phyloP scores from a whole-genome alignment of 2,888 invertebrate species.

The Ellobium chinense region DNA sequence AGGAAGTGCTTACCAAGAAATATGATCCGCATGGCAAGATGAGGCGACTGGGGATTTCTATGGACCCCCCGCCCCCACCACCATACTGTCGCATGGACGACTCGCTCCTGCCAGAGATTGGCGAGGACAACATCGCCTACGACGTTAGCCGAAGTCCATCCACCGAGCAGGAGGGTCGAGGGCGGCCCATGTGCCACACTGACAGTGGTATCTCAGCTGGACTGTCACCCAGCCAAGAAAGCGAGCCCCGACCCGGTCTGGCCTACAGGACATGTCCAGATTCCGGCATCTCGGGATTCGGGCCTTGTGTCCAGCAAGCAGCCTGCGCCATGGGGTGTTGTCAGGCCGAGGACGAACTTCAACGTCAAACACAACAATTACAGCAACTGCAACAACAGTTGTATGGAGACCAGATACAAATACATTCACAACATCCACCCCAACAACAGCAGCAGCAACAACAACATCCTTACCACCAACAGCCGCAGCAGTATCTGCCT shows the following conservation, averaged over 20 bases:
- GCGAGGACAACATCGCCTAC: constrained; percentile 53
- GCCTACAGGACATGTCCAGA: constrained; percentile 64
- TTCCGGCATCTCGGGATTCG: constrained; percentile 60
- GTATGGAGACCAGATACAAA: background rate
- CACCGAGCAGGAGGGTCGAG: constrained; percentile 46
- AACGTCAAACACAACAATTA: constrained; percentile 1
- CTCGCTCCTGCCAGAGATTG: constrained; percentile 35
- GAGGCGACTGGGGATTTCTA: constrained; percentile 53
- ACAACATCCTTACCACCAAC: constrained; percentile 2
- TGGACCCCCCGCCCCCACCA: constrained; percentile 60
- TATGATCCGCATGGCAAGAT: constrained; percentile 68
- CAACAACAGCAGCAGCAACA: constrained; percentile 1
- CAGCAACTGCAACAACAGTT: background rate
- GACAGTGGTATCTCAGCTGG: constrained; percentile 43
- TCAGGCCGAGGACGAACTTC: background rate
- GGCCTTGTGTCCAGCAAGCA: no score
- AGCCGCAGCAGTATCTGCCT: background rate
- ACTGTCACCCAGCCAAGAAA: constrained; percentile 32
- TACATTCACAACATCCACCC: background rate
- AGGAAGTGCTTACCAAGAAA: constrained; percentile 65
- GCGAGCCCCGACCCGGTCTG: constrained; percentile 10
- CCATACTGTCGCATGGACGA: constrained; percentile 52
- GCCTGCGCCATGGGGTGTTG: no score
- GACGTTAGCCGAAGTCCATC: constrained; percentile 55
- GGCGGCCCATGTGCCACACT: constrained; percentile 37